Evolutionary conservation across 2,888 invertebrate species (phyloP).

Genomic region (Melieria omissa): DNA sequence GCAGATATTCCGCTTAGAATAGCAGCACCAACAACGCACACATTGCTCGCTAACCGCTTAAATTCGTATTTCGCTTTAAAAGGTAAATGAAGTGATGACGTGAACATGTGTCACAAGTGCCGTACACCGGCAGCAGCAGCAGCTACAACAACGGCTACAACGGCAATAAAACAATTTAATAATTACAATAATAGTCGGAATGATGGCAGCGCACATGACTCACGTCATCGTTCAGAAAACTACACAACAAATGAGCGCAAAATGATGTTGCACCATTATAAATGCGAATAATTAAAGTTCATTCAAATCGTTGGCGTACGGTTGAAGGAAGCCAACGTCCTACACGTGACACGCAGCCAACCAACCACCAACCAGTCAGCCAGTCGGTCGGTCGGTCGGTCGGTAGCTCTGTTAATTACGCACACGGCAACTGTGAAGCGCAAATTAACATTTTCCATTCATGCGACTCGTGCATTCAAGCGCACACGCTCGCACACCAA

Average conservation of each 20-base stretch:
- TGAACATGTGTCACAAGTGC: too few relatives aligned
- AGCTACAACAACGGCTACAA: constrained; percentile 15
- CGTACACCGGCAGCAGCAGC: constrained; percentile 14
- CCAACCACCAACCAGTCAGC: constrained; percentile 14
- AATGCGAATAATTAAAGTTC: constrained; percentile 35
- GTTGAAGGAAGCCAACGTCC: constrained; percentile 23
- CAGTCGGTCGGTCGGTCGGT: not conserved
- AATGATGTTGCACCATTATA: constrained; percentile 30
- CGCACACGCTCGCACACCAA: constrained; percentile 46
- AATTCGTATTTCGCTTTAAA: too few relatives aligned
- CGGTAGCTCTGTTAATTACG: constrained; percentile 19
- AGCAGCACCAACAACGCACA: too few relatives aligned
- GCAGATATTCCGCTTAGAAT: too few relatives aligned
- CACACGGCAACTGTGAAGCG: constrained; percentile 22
- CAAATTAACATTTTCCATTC: constrained; percentile 31
- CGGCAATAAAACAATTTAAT: not conserved
- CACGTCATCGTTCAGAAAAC: constrained; percentile 35
- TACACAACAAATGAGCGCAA: constrained; percentile 6
- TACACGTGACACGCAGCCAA: constrained; percentile 14
- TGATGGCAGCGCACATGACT: constrained; percentile 19
- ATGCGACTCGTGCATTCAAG: constrained; percentile 16
- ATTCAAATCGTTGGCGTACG: constrained; percentile 25
- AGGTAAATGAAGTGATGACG: too few relatives aligned
- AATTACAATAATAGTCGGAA: too few relatives aligned
- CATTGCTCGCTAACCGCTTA: too few relatives aligned